phyloP scores from a whole-genome alignment of 2,113 vertebrate species.

The Petromus typicus region DNA sequence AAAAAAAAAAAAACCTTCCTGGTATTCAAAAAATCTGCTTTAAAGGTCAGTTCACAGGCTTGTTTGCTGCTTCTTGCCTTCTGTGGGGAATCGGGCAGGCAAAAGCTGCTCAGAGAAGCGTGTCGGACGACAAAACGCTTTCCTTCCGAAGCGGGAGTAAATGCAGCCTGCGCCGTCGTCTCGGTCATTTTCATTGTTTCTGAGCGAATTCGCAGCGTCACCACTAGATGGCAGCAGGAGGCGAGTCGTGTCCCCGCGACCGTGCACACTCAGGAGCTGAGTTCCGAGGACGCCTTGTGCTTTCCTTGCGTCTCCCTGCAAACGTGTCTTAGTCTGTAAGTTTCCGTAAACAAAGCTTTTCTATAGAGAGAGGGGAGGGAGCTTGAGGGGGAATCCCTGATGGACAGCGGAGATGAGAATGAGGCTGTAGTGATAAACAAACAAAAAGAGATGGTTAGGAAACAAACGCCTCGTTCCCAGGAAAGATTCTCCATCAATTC shows the following conservation, averaged over 20 bases:
- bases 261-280: too few species aligned
- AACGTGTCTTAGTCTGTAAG: background rate
- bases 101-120: background rate
- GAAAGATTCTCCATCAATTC: background rate
- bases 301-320: slow-evolving; percentile 16
- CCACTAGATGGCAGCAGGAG: slow-evolving; percentile 74
- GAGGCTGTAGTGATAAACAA: background rate
- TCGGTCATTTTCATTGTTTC: background rate
- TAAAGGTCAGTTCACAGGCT: slow-evolving; percentile 3
- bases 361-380: too few species aligned
- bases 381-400: background rate
- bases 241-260: slow-evolving; percentile 42
- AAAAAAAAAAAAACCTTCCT: background rate
- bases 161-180: too few species aligned
- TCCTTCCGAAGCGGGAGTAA: too few species aligned
- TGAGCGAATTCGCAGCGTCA: slow-evolving; percentile 35
- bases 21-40: background rate
- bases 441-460: background rate
- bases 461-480: background rate
- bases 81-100: background rate
- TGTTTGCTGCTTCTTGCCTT: background rate
- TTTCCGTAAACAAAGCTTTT: too few species aligned
- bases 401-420: background rate
- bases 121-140: background rate
- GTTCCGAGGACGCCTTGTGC: background rate